Base-by-base conservation (phyloP, 1,140 invertebrate genomes). In the Dryas iulia region DNA sequence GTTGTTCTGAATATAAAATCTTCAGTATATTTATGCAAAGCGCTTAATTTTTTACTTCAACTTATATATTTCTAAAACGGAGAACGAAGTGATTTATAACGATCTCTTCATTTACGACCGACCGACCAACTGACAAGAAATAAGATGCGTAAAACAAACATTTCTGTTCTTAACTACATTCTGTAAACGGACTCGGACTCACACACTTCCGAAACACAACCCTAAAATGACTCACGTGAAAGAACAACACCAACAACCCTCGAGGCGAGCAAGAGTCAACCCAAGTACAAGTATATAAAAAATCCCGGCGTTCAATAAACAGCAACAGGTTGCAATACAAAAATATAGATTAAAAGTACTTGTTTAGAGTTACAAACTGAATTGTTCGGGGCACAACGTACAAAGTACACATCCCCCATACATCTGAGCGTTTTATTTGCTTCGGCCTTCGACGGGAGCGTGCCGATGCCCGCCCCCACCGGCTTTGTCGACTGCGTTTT, bases 381-480 rank as follows among this genome's bases (percentile, higher is more conserved):
- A 62, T 24, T 52, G 28, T 61, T 23, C 59, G 25, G 47, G 14
- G 59, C 12, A 23, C 2, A 53, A 18, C 14, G 59, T 18, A 26
- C 59, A 26, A 47, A 53, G 35, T 30, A 52, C 47, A 47, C 59
- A 60, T 33, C 61, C 61, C 18, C 61, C 61, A 63, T 63, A 62
- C 39, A 25, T 53, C 39, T 21, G 47, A 39, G 35, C 47, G 59
- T 72, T 66, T 63, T 59, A 23, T 67, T 69, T 53, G 61, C 56
- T 25, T 47, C 47, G 57, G 14, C 39, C 39, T 47, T 47, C 39
- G 39, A 35, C 6, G 8, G 35, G 57, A 57, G 59, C 59, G 33
- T 60, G 59, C 59, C 35, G 21, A 24, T 47, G 59, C 39, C 33
- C 59, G 39, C 59, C 59, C 59, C 39, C 24, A 10, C 59, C 8